Evolutionary conservation across 2,888 invertebrate species (phyloP), one percentile per base, ranked within the genome.

Genomic region (Sympetrum striolatum): DNA sequence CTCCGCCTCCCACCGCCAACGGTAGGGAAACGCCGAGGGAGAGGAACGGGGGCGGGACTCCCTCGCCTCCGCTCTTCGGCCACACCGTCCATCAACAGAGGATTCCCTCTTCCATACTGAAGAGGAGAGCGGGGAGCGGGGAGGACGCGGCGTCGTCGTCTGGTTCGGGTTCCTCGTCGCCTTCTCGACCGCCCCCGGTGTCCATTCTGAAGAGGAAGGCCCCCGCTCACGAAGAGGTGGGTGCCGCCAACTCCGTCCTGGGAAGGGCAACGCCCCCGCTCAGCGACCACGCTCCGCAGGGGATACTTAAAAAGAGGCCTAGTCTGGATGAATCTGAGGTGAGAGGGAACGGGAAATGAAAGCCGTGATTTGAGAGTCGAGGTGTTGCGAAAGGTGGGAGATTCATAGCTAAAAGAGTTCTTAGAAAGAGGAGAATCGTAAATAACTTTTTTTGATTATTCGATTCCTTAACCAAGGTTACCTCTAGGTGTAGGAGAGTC

Each of bases 241-340:
- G 93, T 82, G 92, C 93, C 6, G 82, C 82, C 35, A 82, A 82
- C 31, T 39, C 96, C 97, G 39, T 81, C 91, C 22, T 90, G 90
- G 64, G 97, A 97, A 15, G 97, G 97, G 6, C 97, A 97, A n/a
- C 97, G 97, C 94, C 97, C 97, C 12, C 96, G 97, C 0, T 96
- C 95, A 58, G 31, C 82, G 82, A 82, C 15, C 82, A 82, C 82
- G 31, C 82, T 18, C 82, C 82, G 25, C 97, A 97, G 93, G 97
- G 97, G 81, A 98, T 97, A 93, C 94, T 97, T 91, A 98, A 97
- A 94, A 98, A 97, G 94, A 96, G 97, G 58, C 96, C 97, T 91
- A 97, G 97, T 93, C 94, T 98, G 92, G 97, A 98, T 92, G 98
- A 98, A 93, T 96, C 96, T 39, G 96, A 96, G 93, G 96, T 96